A percentile compares a stretch with the other conserved stretches of the same genome.
These are phyloP conservation scores for Odocoileus hemionus DNA, from an alignment of 2,113 vertebrate genomes.

Conservation along the genomic window DNA sequence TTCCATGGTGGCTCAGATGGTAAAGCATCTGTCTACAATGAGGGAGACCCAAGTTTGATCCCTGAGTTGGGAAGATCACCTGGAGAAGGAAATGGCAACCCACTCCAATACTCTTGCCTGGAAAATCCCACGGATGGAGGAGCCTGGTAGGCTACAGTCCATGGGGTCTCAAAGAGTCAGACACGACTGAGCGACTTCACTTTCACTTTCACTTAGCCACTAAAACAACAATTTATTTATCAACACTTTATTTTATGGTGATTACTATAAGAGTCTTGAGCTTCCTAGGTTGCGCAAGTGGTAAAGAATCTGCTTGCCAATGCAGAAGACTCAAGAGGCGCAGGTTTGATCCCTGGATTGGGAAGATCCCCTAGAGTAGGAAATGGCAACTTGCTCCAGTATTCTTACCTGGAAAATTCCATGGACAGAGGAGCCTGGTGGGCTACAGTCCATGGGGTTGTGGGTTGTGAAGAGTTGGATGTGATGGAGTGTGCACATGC, in stretches of 20 bases:
- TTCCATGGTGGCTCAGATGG: no score
- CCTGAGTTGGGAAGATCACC: no score
- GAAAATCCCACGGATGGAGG: no score
- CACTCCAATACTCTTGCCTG: no score
- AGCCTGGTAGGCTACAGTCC: no score
- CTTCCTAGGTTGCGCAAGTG: not conserved
- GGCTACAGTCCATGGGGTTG: not conserved
- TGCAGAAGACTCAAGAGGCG: not conserved
- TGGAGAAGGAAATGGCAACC: no score
- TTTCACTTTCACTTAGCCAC: no score
- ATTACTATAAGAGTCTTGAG: not conserved
- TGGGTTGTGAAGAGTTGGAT: not conserved
- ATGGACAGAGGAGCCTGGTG: not conserved
- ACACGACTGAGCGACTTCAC: no score
- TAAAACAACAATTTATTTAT: not conserved
- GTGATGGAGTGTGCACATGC: not conserved
- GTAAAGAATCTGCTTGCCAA: not conserved
- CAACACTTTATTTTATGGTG: not conserved
- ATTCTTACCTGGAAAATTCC: not conserved
- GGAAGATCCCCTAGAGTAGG: not conserved
- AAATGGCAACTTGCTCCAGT: not conserved
- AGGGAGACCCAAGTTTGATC: no score
- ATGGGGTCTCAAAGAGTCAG: no score
- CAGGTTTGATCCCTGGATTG: not conserved
- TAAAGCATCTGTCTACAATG: no score